phyloP scores from a whole-genome alignment of 2,888 invertebrate genomes.

The Volucella zonaria region DNA sequence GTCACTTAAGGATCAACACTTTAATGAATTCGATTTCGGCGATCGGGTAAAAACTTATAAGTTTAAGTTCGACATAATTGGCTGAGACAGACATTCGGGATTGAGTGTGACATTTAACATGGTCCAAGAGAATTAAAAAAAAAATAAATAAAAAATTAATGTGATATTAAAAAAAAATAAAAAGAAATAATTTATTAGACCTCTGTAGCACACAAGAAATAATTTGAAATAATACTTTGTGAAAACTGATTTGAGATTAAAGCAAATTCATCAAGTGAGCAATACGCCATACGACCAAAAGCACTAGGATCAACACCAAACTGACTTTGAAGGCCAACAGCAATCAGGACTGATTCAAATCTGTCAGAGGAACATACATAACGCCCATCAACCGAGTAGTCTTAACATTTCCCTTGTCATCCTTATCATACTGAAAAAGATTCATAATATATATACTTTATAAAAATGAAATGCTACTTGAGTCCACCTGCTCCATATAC shows the following conservation, averaged over 20 bases:
- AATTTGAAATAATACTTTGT: constrained; percentile 22
- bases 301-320: constrained; percentile 75
- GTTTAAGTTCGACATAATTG: too few species aligned
- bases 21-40: too few species aligned
- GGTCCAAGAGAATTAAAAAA: too few species aligned
- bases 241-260: constrained; percentile 6
- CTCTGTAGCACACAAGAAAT: constrained; percentile 8
- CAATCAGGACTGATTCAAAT: constrained; percentile 84
- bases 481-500: constrained; percentile 88
- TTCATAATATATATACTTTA: not conserved
- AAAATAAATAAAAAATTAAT: not conserved
- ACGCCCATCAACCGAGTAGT: constrained; percentile 95
- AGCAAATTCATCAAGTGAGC: constrained; percentile 38
- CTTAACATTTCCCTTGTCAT: constrained; percentile 89
- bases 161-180: constrained; percentile 12
- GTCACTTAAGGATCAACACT: too few species aligned
- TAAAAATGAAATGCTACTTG: not conserved
- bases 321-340: constrained; percentile 74
- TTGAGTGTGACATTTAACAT: too few species aligned
- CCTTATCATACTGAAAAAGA: constrained; percentile 91
- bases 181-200: constrained; percentile 39
- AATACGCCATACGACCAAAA: constrained; percentile 72
- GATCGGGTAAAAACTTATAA: too few species aligned
- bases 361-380: constrained; percentile 97
- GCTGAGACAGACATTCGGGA: too few species aligned